Base-by-base conservation (phyloP, 2,113 vertebrate species). In the Hirundichthys speculiger region DNA sequence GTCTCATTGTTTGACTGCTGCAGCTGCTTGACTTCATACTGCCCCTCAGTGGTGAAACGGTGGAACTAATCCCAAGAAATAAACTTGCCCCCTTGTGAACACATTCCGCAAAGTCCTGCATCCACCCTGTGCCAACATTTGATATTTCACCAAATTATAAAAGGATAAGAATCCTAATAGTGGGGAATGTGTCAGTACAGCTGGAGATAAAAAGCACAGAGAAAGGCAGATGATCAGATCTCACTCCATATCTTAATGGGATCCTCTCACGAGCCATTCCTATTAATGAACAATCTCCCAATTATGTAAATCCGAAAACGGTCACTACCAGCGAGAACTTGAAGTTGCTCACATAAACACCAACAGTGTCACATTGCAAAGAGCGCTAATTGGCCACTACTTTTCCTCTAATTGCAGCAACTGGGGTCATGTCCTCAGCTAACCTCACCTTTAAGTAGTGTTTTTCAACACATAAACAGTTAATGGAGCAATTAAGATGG, bases 171-270 rank as follows among this genome's bases (percentile, higher is more conserved):
- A 88, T 79, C 73, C 75, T 68, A 80, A 81, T 88, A 62, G 79
- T 81, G 69, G 67, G 67, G 75, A 58, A 66, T 65, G 49, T 64
- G 59, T 47, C 71, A 75, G 61, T 66, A 62, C 75, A 87, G 76
- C 69, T 46, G 39, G 68, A 87, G 89, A 84, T 89, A 89, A 82
- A 87, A 79, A 58, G 80, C 64, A 64, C 38, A 54, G 82, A 85
- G 80, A 62, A 73, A 65, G 69, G 65, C 64, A 79, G 79, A 83
- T 80, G 83, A 89, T 90, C 88, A 86, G 86, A 91, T 91, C 84
- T 88, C 84, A 78, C 86, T 90, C 84, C 88, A 85, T 90, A 89
- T 91, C 89, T 90, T 90, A 91, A 91, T 90, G 78, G 86, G 86
- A 91, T 90, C 88, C 89, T 89, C 89, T 90, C 79, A 83, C 75